These are phyloP conservation scores for Xenops minutus DNA, from an alignment of 2,797 vertebrate genomes.

Conservation along the genomic window DNA sequence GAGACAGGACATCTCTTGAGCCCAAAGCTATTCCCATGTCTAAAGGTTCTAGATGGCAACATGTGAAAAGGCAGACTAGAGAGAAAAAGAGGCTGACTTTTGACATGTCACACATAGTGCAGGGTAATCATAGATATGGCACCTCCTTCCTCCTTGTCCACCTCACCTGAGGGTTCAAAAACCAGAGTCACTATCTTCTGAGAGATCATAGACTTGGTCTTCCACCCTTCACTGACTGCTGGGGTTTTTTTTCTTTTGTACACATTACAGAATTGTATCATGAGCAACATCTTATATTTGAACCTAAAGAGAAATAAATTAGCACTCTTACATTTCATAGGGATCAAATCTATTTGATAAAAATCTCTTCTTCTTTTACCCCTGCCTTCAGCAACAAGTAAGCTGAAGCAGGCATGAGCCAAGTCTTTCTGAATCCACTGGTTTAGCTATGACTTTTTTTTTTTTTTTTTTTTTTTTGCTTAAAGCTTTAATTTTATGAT, in stretches of 20 bases:
- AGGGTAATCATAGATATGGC: background rate
- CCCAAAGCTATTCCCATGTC: background rate
- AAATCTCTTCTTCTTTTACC: background rate
- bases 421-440: background rate
- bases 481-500: background rate
- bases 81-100: background rate
- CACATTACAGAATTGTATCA: background rate
- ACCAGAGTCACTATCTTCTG: background rate
- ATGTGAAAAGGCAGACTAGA: background rate
- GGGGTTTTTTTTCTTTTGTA: background rate
- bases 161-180: background rate
- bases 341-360: background rate
- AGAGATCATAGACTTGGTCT: background rate
- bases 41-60: background rate
- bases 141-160: background rate
- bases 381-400: background rate
- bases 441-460: background rate
- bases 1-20: background rate
- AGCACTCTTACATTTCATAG: background rate
- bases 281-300: background rate
- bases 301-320: background rate
- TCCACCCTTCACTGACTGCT: background rate
- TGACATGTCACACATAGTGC: background rate
- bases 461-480: background rate
- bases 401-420: rapidly evolving